Evolutionary conservation across 2,888 invertebrate genomes (phyloP).

Genomic region (Coremacera marginata): DNA sequence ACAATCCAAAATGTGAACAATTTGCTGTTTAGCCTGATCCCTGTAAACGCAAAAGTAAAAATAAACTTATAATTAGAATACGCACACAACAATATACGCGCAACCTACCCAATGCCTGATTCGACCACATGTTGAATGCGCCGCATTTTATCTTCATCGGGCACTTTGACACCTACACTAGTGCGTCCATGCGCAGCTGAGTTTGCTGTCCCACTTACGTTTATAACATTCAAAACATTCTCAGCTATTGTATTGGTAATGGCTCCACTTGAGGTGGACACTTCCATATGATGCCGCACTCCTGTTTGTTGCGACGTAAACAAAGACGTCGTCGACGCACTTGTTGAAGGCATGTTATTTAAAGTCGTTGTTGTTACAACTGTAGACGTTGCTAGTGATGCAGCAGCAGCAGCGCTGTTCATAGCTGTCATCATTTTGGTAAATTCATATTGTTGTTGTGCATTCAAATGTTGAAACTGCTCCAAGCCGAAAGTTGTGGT

Average conservation of each 20-base stretch:
- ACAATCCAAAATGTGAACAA: constrained; percentile 67
- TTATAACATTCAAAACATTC: constrained; percentile 62
- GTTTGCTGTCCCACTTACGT: constrained; percentile 43
- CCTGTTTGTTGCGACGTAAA: neutral
- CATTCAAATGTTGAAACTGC: constrained; percentile 53
- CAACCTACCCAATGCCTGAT: constrained; percentile 63
- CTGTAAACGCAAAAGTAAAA: constrained; percentile 47
- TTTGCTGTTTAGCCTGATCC: constrained; percentile 66
- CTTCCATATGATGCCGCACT: constrained; percentile 7
- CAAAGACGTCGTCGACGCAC: neutral
- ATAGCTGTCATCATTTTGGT: constrained; percentile 61
- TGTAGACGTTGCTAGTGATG: constrained; percentile 35
- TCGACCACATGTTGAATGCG: constrained; percentile 67
- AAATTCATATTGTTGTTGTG: constrained; percentile 58
- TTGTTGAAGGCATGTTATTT: constrained; percentile 24
- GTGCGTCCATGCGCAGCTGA: constrained; percentile 32
- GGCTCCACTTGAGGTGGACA: constrained; percentile 51
- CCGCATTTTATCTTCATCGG: constrained; percentile 64
- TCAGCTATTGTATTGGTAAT: constrained; percentile 63
- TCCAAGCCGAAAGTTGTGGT: constrained; percentile 54
- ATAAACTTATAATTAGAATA: too few species aligned
- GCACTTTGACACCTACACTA: constrained; percentile 51
- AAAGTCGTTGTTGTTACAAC: neutral
- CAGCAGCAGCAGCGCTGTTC: constrained; percentile 41
- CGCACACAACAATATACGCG: too few species aligned